phyloP scores from a whole-genome alignment of 2,113 vertebrate genomes.

The Rostratula benghalensis region DNA sequence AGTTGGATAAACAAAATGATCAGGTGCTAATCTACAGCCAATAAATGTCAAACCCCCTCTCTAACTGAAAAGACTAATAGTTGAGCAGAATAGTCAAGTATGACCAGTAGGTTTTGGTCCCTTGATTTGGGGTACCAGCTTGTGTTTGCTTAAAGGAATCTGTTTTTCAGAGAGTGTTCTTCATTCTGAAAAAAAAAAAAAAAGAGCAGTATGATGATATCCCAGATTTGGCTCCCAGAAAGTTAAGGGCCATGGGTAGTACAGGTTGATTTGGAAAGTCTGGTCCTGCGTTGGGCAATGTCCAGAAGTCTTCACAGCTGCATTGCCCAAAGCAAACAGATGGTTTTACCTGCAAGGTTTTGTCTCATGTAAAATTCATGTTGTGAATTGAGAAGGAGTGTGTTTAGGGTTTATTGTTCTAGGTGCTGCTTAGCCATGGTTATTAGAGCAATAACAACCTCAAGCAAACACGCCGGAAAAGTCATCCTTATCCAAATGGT shows the following conservation, averaged over 20 bases:
- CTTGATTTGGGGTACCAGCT: neutral
- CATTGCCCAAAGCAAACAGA: conserved; percentile 18
- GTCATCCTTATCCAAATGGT: neutral
- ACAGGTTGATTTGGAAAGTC: neutral
- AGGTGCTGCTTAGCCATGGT: fast-evolving
- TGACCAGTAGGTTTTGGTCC: neutral
- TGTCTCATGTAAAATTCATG: neutral
- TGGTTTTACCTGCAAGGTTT: neutral
- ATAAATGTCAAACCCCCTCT: neutral
- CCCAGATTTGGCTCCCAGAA: neutral
- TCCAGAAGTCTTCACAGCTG: conserved; percentile 16
- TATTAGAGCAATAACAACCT: neutral
- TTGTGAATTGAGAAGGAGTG: neutral
- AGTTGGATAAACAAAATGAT: neutral
- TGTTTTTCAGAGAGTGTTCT: neutral
- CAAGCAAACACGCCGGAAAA: conserved; percentile 14
- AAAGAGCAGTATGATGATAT: neutral
- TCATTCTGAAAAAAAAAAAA: neutral
- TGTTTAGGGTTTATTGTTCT: neutral
- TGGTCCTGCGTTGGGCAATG: neutral
- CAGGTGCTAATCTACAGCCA: neutral
- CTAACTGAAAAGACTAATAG: neutral
- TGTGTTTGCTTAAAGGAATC: neutral
- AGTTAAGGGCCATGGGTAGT: neutral
- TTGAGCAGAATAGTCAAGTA: neutral